A percentile compares a stretch with the other conserved stretches of the same genome.
These are phyloP conservation scores for Synergus japonicus DNA, from an alignment of 2,888 invertebrate genomes.

Conservation along the genomic window DNA sequence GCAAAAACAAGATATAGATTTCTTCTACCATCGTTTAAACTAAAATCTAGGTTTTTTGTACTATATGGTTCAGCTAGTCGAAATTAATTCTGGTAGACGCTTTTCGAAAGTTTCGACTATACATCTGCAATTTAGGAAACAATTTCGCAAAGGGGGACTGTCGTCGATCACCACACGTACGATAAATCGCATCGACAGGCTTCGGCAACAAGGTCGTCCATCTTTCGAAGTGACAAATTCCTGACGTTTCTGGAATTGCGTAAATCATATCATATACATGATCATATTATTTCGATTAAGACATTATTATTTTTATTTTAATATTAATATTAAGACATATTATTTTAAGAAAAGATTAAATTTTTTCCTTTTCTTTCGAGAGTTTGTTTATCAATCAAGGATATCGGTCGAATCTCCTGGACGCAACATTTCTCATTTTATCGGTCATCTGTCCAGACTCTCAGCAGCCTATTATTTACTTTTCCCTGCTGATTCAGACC, in stretches of 20 bases:
- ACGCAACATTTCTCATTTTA: slow-evolving; percentile 1
- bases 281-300: neutral
- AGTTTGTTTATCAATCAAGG: neutral
- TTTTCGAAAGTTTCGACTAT: neutral
- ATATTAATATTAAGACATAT: too few relatives aligned
- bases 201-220: slow-evolving; percentile 22
- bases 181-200: slow-evolving; percentile 26
- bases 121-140: slow-evolving; percentile 10
- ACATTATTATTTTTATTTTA: too few relatives aligned
- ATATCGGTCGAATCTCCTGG: neutral
- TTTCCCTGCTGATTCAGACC: slow-evolving; percentile 37
- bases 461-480: slow-evolving; percentile 49
- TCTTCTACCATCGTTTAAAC: too few relatives aligned
- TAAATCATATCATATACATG: slow-evolving; percentile 7
- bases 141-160: slow-evolving; percentile 5
- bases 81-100: too few relatives aligned
- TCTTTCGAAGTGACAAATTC: slow-evolving; percentile 26
- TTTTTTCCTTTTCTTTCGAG: neutral
- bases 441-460: slow-evolving; percentile 1
- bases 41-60: too few relatives aligned
- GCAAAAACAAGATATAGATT: too few relatives aligned
- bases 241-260: slow-evolving; percentile 27
- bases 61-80: too few relatives aligned
- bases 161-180: neutral
- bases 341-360: too few relatives aligned